Percentiles rank a stretch among this genome's conserved stretches.
phyloP scores from a whole-genome alignment of 2,113 vertebrate genomes.

The Octodon degus region DNA sequence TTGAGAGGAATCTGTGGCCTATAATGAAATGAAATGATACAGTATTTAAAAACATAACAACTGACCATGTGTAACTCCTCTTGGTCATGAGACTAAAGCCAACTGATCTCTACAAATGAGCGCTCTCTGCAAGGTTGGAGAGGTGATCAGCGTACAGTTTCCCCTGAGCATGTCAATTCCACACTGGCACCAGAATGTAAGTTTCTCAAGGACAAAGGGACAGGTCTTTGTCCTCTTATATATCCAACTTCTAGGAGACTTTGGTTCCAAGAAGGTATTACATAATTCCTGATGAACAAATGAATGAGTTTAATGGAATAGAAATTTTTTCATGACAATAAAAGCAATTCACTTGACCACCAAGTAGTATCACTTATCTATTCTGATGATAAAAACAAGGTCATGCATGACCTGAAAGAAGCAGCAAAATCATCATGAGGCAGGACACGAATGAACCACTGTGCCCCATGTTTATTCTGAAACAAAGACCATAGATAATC shows the following conservation, averaged over 20 bases:
- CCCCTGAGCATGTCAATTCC: neutral
- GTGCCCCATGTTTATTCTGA: neutral
- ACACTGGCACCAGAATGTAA: neutral
- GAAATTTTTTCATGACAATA: neutral
- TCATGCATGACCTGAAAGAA: neutral
- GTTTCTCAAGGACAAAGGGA: neutral
- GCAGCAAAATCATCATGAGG: neutral
- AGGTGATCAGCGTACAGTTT: neutral
- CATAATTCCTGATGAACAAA: conserved; percentile 22
- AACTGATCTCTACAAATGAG: neutral
- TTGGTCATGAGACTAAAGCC: neutral
- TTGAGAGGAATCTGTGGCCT: neutral
- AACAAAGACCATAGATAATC: neutral
- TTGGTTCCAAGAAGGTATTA: neutral
- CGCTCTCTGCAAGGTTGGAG: neutral
- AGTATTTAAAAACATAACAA: neutral
- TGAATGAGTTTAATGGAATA: conserved; percentile 50
- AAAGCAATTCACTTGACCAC: conserved; percentile 36
- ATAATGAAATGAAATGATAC: neutral
- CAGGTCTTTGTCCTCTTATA: neutral
- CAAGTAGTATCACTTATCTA: conserved; percentile 8
- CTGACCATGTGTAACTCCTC: neutral
- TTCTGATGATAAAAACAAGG: neutral
- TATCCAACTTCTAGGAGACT: neutral
- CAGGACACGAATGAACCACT: neutral